Base-by-base conservation (phyloP, 2,113 vertebrate species). In the Mustela nigripes region DNA sequence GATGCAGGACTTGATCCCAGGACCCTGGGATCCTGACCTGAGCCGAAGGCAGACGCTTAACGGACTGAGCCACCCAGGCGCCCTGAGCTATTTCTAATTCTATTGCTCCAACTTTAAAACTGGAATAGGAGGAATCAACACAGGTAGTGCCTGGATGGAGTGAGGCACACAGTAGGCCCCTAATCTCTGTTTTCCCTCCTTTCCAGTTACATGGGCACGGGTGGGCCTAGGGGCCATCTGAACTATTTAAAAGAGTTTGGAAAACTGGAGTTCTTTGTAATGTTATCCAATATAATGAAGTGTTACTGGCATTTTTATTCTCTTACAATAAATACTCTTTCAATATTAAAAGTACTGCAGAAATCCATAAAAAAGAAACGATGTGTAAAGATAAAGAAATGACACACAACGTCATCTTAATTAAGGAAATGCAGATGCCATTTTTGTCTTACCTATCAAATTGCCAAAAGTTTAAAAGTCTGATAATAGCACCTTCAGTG, bases 321-420 rank as follows among this genome's bases (percentile, higher is more conserved):
- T 26, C 62, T 92, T 91, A 86, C 2, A 76, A 63, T 65, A 87
- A 81, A 81, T 67, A 73, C 31, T 79, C n/a, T 87, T 87, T 76
- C 26, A 80, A 53, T 81, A 93, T 10, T 96, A 36, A 84, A 84
- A 87, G 24, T 82, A 96, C n/a, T 79, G 33, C 89, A n/a, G 42
- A 97, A 93, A 97, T 85, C 84, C 33, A 89, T 65, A 62, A 74
- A 89, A 97, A 95, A 92, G 31, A 84, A 91, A 82, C 36, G 21
- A 50, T 94, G 15, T 69, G n/a, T 73, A 79, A 58, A 63, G 39
- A 39, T 39, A 79, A 97, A 84, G 85, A 93, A 87, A 94, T 81
- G n/a, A 86, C 82, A 78, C 1, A 56, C 15, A 78, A 91, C 5
- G 3, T 93, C 56, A 81, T 69, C 82, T 84, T 89, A 69, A 79